Percentiles rank a stretch among this genome's conserved stretches.
These are phyloP conservation scores for Psittacula echo DNA, from an alignment of 2,797 vertebrate genomes.

Conservation along the genomic window DNA sequence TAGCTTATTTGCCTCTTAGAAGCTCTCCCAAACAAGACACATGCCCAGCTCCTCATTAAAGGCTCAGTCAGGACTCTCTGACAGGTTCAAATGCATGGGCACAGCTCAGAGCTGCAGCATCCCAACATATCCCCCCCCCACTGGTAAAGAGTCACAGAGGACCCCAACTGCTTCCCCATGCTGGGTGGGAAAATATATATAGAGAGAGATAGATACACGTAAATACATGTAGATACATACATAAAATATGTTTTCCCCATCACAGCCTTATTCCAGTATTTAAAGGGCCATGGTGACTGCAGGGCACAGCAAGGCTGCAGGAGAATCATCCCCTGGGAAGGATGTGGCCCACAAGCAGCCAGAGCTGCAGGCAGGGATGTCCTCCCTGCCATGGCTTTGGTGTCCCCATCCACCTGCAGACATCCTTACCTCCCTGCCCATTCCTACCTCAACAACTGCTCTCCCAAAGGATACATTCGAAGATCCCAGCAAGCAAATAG, in stretches of 20 bases:
- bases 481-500: background rate
- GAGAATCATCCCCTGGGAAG: background rate
- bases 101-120: background rate
- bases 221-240: background rate
- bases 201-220: background rate
- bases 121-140: no score
- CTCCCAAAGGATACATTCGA: background rate
- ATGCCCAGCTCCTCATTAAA: background rate
- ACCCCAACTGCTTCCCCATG: background rate
- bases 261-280: background rate
- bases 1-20: background rate
- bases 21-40: background rate
- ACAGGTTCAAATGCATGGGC: accelerated
- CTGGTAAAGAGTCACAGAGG: background rate
- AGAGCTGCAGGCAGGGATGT: background rate
- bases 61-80: background rate
- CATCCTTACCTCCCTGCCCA: background rate
- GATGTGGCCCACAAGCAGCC: background rate
- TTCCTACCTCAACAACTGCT: background rate
- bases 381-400: accelerated
- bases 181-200: background rate
- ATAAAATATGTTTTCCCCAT: background rate
- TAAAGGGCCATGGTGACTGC: no score
- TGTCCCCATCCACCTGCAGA: background rate
- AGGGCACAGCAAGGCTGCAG: background rate